Conservation (phyloP, 2,797 vertebrate species). For the Morelia viridis region DNA sequence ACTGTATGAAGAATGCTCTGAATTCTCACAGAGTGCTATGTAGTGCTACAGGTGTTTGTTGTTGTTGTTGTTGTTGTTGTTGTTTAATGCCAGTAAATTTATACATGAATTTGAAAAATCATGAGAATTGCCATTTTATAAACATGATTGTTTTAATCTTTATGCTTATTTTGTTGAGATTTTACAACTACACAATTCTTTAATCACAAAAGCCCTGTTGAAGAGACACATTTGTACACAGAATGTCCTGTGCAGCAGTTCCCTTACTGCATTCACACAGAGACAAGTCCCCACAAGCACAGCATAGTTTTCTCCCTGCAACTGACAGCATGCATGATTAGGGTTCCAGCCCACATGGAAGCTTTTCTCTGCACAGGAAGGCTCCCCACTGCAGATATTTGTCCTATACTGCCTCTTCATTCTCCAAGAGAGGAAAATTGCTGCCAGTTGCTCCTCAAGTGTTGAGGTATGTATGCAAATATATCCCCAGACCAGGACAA, state of each 20-base stretch:
- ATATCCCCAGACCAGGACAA: not conserved
- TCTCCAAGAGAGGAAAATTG: not conserved
- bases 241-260: not conserved
- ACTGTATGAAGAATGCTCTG: not conserved
- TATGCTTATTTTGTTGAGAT: not conserved
- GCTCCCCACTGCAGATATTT: not conserved
- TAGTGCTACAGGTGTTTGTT: not conserved
- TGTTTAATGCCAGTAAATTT: not conserved
- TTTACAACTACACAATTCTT: not conserved
- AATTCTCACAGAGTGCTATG: not conserved
- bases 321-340: not conserved
- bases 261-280: not conserved
- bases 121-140: not conserved
- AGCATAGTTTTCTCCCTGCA: not conserved
- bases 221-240: not conserved
- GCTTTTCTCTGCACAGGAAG: not conserved
- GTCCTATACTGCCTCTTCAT: not conserved
- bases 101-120: not conserved
- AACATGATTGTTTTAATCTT: not conserved
- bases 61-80: too few relatives aligned
- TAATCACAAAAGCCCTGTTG: not conserved
- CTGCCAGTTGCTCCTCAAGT: not conserved
- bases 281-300: not conserved
- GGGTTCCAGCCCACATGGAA: not conserved
- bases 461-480: not conserved